Conservation (phyloP, 2,113 vertebrate species). For the Hippotragus niger region DNA sequence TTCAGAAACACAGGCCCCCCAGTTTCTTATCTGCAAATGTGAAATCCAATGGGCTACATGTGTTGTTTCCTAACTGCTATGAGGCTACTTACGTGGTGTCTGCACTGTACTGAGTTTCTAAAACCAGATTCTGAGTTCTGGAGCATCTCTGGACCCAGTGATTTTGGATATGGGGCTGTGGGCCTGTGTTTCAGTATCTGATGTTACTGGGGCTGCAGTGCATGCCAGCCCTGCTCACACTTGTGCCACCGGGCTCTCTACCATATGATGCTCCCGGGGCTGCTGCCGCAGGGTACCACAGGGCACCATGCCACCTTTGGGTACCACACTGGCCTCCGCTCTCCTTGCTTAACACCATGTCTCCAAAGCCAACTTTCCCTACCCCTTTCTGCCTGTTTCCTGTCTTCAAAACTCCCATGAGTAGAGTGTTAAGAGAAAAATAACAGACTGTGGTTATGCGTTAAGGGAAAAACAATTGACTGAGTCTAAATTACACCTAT, state of each 20-base stretch:
- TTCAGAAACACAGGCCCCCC: neutral
- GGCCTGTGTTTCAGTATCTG: neutral
- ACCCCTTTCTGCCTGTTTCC: neutral
- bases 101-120: neutral
- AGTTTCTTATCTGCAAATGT: neutral
- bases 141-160: neutral
- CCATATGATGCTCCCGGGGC: fast-evolving
- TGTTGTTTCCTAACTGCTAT: neutral
- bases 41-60: neutral
- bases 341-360: neutral
- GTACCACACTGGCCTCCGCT: neutral
- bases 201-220: neutral
- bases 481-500: neutral
- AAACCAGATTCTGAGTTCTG: neutral
- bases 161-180: neutral
- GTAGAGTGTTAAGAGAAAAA: conserved; percentile 31
- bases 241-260: neutral
- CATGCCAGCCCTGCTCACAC: neutral
- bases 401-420: neutral
- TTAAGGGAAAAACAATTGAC: neutral
- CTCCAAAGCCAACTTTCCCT: neutral
- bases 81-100: neutral
- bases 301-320: neutral
- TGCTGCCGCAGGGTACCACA: neutral
- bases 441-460: neutral